Evolutionary conservation across 2,888 invertebrate species (phyloP).

Genomic region (Campoletis raptor): DNA sequence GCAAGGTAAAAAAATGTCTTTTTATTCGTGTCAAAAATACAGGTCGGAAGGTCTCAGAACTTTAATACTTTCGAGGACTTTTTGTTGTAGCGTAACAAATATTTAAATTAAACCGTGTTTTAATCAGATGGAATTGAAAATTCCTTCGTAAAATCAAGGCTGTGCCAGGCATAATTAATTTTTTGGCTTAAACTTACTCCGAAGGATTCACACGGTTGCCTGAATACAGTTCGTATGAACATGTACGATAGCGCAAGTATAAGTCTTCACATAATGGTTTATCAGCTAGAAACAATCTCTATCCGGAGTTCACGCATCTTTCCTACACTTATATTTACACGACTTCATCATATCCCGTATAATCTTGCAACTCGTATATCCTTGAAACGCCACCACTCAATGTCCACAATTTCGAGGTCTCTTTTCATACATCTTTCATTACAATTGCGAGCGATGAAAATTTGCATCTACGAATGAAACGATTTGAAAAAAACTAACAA

Average conservation of each 20-base stretch:
- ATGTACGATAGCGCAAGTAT: neutral
- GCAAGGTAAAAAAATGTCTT: neutral
- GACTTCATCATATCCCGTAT: conserved; percentile 42
- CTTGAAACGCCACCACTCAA: conserved; percentile 58
- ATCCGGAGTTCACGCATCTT: conserved; percentile 39
- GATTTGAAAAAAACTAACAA: neutral
- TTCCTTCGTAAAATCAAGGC: conserved; percentile 55
- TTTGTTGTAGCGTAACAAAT: neutral
- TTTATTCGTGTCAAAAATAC: neutral
- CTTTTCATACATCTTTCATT: neutral
- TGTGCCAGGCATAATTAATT: conserved; percentile 34
- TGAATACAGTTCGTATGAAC: conserved; percentile 46
- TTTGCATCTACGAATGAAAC: conserved; percentile 16
- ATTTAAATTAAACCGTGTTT: neutral
- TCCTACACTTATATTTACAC: conserved; percentile 14
- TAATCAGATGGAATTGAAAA: neutral
- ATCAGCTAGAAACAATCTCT: conserved; percentile 48
- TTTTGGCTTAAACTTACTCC: conserved; percentile 37
- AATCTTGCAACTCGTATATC: conserved; percentile 51
- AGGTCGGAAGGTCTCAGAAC: neutral
- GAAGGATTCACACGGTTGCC: conserved; percentile 56
- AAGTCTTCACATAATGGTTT: conserved; percentile 19
- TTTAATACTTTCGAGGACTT: neutral
- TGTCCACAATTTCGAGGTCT: conserved; percentile 56
- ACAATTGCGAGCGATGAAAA: neutral